Base-by-base conservation (phyloP, 2,888 invertebrate genomes). In the Lochmaea crataegi region DNA sequence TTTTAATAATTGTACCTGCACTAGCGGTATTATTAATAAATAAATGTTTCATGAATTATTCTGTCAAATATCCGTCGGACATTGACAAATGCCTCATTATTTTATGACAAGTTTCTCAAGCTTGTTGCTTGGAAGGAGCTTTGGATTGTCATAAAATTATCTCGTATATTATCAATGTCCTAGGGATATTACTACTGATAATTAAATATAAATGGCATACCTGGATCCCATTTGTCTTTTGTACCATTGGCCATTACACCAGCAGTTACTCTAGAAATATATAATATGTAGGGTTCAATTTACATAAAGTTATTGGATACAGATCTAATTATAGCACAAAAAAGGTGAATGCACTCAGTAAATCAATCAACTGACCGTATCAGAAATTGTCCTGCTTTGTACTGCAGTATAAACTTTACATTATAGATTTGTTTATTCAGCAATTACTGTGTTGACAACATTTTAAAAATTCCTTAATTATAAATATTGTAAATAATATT, bases 221-320 rank as follows among this genome's bases (percentile, higher is more conserved):
- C 90, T 86, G 90, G 89, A 86, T 91, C 90, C 89, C 89, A 89
- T 84, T 89, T 90, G 80, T 88, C 87, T 80, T 84, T 84, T 51
- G 85, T 82, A 77, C 86, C 86, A 87, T 90, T 89, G 77, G 89
- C 90, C 90, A 90, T 90, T 83, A 89, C 87, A 85, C 88, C 88
- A 83, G 89, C 88, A 86, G 89, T 89, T 90, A 90, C 90, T 87
- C 87, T 89, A 82, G 72, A 81, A 83, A 77, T 72, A 67, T 56
- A 61, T 61, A 65, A 57, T 10, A n/a, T 56, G 11, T 18, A 41
- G 2, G 42, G n/a, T 63, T 63, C 14, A 53, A 63, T 63, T 63
- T 48, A 22, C 38, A 38, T 32, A 18, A 32, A 2, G n/a, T 68
- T 56, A 38, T 38, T 57, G 26, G 11, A 32, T 42, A 61, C 3